phyloP scores from a whole-genome alignment of 1,140 invertebrate species.

The Uloborus diversus region DNA sequence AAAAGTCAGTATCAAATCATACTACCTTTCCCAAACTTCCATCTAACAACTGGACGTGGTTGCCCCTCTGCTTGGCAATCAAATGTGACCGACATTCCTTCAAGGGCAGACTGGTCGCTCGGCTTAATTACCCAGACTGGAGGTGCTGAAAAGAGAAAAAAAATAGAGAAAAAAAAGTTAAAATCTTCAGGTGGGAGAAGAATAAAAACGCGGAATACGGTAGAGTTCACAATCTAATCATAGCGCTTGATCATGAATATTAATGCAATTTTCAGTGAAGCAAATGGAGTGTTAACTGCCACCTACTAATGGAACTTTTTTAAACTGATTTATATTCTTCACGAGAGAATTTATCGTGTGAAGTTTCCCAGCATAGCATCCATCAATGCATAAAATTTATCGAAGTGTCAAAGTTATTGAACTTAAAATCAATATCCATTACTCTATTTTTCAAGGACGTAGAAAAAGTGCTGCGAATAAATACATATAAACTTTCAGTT shows the following conservation, averaged over 20 bases:
- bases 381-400: not conserved
- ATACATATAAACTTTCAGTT: too few relatives aligned
- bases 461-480: too few relatives aligned
- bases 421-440: conserved; percentile 35
- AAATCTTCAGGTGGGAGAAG: not conserved
- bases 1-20: not conserved
- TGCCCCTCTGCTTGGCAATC: conserved; percentile 62
- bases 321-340: not conserved
- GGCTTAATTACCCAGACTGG: conserved; percentile 60
- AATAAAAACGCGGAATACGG: not conserved
- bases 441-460: too few relatives aligned
- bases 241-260: conserved; percentile 38
- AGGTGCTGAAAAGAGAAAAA: conserved; percentile 53
- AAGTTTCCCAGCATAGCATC: not conserved
- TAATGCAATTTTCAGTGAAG: conserved; percentile 23
- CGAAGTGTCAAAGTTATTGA: conserved; percentile 1
- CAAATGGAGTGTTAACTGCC: conserved; percentile 25
- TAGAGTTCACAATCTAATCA: not conserved
- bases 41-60: conserved; percentile 61
- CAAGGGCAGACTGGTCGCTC: conserved; percentile 55
- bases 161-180: not conserved
- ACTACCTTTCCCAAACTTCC: conserved; percentile 61
- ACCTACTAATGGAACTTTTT: not conserved
- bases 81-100: conserved; percentile 58
- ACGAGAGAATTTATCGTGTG: not conserved